phyloP scores from a whole-genome alignment of 1,140 invertebrate genomes.

The Belonocnema kinseyi region DNA sequence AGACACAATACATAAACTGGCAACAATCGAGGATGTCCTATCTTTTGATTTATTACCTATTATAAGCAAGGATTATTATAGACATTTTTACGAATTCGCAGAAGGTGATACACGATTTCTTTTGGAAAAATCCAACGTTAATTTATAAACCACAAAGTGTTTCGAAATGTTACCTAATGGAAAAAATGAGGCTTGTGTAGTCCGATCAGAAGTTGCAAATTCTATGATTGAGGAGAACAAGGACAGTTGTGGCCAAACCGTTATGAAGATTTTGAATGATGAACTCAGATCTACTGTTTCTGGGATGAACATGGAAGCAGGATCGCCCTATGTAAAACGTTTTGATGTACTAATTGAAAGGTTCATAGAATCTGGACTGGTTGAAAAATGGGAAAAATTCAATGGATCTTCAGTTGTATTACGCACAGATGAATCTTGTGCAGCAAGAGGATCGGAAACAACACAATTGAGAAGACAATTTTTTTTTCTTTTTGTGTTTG shows the following conservation, averaged over 20 bases:
- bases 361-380: neutral
- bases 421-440: neutral
- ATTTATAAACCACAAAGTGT: neutral
- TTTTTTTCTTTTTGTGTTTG: neutral
- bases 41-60: neutral
- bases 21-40: neutral
- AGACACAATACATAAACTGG: neutral
- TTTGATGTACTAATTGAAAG: neutral
- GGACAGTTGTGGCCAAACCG: neutral
- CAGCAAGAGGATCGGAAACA: neutral
- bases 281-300: neutral
- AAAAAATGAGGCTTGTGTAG: neutral
- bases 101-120: neutral
- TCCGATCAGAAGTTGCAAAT: neutral
- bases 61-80: neutral
- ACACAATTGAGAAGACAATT: neutral
- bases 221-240: neutral
- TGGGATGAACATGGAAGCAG: slow-evolving; percentile 2
- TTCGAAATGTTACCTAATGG: neutral
- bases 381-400: neutral
- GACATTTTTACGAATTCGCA: neutral
- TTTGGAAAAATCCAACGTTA: neutral
- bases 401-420: neutral
- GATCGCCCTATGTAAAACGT: neutral
- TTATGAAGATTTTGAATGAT: neutral